These are phyloP conservation scores for Torymus aiolomorphi DNA, from an alignment of 2,888 invertebrate genomes.

Conservation along the genomic window DNA sequence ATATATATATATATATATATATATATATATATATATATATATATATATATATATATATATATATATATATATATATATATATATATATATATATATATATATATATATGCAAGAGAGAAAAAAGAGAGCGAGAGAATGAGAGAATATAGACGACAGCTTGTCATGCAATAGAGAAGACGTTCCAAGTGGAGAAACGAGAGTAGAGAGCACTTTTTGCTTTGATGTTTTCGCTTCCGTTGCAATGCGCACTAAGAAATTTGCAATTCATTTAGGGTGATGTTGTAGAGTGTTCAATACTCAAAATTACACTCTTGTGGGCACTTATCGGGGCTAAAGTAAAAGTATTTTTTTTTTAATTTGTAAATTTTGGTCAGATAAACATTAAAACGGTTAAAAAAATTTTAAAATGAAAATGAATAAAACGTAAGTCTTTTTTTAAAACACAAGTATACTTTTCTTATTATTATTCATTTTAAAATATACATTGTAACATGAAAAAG, in stretches of 20 bases:
- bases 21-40: conserved; percentile 27
- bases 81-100: conserved; percentile 29
- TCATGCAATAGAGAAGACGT: conserved; percentile 53
- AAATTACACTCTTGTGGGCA: conserved; percentile 1
- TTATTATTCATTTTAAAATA: conserved; percentile 53
- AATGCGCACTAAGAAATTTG: conserved; percentile 32
- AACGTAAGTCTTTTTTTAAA: conserved; percentile 39
- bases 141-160: conserved; percentile 44
- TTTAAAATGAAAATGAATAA: conserved; percentile 23
- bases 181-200: conserved; percentile 35
- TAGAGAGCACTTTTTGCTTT: conserved; percentile 44
- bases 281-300: conserved; percentile 27
- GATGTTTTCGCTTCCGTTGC: conserved; percentile 29
- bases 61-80: conserved; percentile 32
- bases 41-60: conserved; percentile 33
- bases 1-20: conserved; percentile 32
- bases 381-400: conserved; percentile 8
- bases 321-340: conserved; percentile 2
- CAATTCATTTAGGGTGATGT: conserved; percentile 31
- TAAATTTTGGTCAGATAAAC: background rate
- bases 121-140: conserved; percentile 45
- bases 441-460: conserved; percentile 44
- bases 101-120: conserved; percentile 44
- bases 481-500: conserved; percentile 53
- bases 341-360: background rate